Conservation (phyloP, 2,888 invertebrate species). For the Acrobeloides nanus region DNA sequence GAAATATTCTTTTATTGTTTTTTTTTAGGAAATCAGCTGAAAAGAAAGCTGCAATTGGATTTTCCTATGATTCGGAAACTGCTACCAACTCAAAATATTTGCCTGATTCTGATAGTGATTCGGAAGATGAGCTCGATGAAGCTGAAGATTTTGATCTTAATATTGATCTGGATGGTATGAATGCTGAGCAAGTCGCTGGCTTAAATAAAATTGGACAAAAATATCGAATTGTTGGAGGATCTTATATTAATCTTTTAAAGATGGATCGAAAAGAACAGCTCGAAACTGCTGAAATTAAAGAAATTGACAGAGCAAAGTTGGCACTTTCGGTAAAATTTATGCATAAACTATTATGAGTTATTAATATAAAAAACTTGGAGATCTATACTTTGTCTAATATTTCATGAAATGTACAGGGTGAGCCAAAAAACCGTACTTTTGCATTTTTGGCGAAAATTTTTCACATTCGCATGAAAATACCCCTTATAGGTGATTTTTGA, state of each 20-base stretch:
- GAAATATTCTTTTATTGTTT: not conserved
- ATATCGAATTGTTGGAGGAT: constrained; percentile 19
- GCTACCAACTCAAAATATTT: constrained; percentile 13
- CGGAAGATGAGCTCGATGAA: constrained; percentile 23
- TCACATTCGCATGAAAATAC: no score
- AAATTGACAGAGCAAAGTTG: constrained; percentile 47
- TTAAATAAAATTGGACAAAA: constrained; percentile 42
- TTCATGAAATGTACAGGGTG: no score
- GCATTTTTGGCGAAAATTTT: no score
- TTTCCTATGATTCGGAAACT: constrained; percentile 35
- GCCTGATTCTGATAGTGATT: constrained; percentile 9
- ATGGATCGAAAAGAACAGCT: constrained; percentile 41
- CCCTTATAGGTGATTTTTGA: no score
- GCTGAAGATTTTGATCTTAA: constrained; percentile 32
- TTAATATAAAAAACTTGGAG: not conserved
- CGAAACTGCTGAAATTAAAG: constrained; percentile 38
- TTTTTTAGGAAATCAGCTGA: constrained; percentile 34
- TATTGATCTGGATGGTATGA: constrained; percentile 28
- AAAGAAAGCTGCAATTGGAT: constrained; percentile 45
- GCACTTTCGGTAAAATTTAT: constrained; percentile 34
- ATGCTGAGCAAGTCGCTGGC: constrained; percentile 27
- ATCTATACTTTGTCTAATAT: not conserved
- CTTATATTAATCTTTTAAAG: constrained; percentile 17
- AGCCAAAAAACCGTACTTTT: no score
- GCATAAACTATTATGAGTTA: not conserved